Evolutionary conservation across 2,113 vertebrate species (phyloP), one percentile per base, ranked within the genome.

Genomic region (Phalacrocorax aristotelis): DNA sequence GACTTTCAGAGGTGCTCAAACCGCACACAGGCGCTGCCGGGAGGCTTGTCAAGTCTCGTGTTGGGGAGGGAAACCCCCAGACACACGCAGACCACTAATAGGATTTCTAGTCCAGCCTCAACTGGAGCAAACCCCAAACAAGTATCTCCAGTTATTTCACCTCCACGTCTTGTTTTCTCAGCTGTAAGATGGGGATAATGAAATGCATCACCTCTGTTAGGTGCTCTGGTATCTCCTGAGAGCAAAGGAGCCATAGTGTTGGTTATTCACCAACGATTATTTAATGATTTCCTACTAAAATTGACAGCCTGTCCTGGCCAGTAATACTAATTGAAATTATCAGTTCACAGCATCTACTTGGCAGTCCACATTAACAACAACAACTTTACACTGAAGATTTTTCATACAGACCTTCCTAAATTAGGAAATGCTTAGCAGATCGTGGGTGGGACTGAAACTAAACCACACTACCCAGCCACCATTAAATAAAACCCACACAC

Each of bases 271-370:
- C 27, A 48, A 51, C 4, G 6, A 55, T 93, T 81, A 89, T 74
- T 83, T 87, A 89, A 94, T 72, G 26, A 93, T 89, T 93, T 92
- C 81, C 86, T 93, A 79, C 84, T 82, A 42, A 81, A 93, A 91
- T 9, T 71, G 36, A 78, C 60, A 85, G 84, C 52, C 38, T 78
- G 30, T 61, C 38, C 79, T 27, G 48, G 87, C 29, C 75, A 87
- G 49, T 76, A 88, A 79, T 1, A 10, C 49, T 58, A 86, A 94
- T 72, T 71, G 66, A 62, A 71, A 61, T 61, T 80, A 82, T 66
- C 77, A 60, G n/a, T 71, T 91, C 69, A 74, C 2, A 17, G 64
- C 55, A 77, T 81, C 70, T 68, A 13, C 81, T 44, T 90, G 58
- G 64, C 77, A 49, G 64, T 62, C 69, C 30, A 46, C 30, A 60